These are phyloP conservation scores for Sebastolobus alascanus DNA, from an alignment of 2,797 vertebrate genomes.

Conservation along the genomic window DNA sequence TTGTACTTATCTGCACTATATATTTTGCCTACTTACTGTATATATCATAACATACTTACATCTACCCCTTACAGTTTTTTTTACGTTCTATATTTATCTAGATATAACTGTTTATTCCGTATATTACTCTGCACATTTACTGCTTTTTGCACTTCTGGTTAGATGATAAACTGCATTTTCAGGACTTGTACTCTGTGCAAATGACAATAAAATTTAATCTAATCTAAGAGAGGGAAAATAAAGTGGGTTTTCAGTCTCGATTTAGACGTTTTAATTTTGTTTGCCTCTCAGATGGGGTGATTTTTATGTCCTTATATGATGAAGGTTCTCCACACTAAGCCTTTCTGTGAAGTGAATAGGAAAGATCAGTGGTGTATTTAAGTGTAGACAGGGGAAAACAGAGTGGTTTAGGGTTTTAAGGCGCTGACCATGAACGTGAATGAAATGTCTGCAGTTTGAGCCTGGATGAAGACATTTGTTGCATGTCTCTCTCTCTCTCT, in stretches of 20 bases:
- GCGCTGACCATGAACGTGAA: neutral
- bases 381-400: neutral
- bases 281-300: neutral
- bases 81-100: neutral
- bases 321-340: neutral
- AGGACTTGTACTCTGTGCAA: no score
- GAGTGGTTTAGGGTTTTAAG: neutral
- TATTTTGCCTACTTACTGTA: neutral
- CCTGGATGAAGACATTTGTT: neutral
- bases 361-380: neutral
- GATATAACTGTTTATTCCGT: neutral
- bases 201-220: no score
- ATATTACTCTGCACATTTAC: neutral
- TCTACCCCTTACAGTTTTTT: neutral
- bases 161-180: no score
- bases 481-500: no score
- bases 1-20: neutral
- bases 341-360: neutral
- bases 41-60: rapidly evolving
- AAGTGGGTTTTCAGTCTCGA: neutral
- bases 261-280: neutral
- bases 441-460: neutral
- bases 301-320: neutral
- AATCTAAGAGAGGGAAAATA: neutral
- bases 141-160: no score